Percentiles rank a stretch among this genome's conserved stretches.
These are phyloP conservation scores for Hirudo medicinalis DNA, from an alignment of 1,140 invertebrate species.

Conservation along the genomic window DNA sequence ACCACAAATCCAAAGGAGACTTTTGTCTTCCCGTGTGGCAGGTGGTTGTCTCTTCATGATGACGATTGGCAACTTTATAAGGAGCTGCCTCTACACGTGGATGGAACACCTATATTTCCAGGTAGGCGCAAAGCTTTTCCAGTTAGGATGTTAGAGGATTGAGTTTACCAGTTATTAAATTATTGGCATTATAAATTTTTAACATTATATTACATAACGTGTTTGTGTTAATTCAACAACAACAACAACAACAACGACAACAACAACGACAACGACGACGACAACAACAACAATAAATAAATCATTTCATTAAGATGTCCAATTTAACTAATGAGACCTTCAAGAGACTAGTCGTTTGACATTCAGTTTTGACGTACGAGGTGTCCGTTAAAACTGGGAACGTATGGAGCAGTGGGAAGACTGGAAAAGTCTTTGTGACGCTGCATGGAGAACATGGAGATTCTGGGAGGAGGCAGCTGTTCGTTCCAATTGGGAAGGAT, in stretches of 20 bases:
- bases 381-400: not conserved
- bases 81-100: not conserved
- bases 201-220: too few species aligned
- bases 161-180: too few species aligned
- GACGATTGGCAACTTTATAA: slow-evolving; percentile 5
- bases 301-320: too few species aligned
- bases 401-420: not conserved
- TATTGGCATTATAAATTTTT: too few species aligned
- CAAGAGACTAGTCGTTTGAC: too few species aligned
- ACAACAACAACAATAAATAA: too few species aligned
- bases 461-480: not conserved
- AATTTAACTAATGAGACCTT: too few species aligned
- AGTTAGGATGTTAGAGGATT: too few species aligned
- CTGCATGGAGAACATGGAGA: not conserved
- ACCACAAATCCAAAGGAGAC: not conserved
- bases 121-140: not conserved
- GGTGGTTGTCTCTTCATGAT: not conserved
- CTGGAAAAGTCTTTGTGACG: not conserved
- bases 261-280: too few species aligned
- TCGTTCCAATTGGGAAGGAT: not conserved
- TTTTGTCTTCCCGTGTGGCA: not conserved
- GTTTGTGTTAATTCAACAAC: too few species aligned
- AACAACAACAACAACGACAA: too few species aligned
- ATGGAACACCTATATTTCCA: not conserved
- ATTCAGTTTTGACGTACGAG: not conserved